phyloP scores from a whole-genome alignment of 2,797 vertebrate genomes.

The Nothura maculosa region DNA sequence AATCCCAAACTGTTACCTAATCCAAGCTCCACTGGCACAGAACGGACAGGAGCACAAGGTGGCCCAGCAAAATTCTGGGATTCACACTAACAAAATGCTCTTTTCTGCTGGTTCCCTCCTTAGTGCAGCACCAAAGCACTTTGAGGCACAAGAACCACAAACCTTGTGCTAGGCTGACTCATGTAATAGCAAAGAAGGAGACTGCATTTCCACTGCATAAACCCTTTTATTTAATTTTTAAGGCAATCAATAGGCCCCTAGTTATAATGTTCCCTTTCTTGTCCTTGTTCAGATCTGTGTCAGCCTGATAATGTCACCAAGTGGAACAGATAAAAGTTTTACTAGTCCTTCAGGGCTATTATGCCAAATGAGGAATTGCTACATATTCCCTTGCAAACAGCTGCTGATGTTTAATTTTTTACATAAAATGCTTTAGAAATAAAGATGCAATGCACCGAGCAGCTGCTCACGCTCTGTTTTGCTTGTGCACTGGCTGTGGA shows the following conservation, averaged over 20 bases:
- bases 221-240: slow-evolving; percentile 2
- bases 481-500: not conserved
- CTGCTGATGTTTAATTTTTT: slow-evolving; percentile 58
- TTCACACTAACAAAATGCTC: fast-evolving
- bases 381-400: slow-evolving; percentile 28
- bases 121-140: not conserved
- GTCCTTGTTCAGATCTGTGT: not conserved
- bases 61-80: not conserved
- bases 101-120: not conserved
- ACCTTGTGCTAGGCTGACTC: not conserved
- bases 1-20: not conserved
- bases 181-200: not conserved
- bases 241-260: slow-evolving; percentile 30
- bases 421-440: slow-evolving; percentile 16
- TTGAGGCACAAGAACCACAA: fast-evolving
- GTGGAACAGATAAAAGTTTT: slow-evolving; percentile 27
- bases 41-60: not conserved
- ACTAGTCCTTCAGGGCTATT: slow-evolving; percentile 50
- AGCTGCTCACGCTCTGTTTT: slow-evolving; percentile 31
- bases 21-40: not conserved
- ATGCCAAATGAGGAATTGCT: slow-evolving; percentile 44
- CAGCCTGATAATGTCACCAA: not conserved
- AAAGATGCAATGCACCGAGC: not conserved
- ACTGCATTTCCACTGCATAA: not conserved
- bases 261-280: not conserved